Percentiles rank a stretch among this genome's conserved stretches.
Conservation (phyloP, 2,888 invertebrate genomes). For the Macrosiphum euphorbiae region DNA sequence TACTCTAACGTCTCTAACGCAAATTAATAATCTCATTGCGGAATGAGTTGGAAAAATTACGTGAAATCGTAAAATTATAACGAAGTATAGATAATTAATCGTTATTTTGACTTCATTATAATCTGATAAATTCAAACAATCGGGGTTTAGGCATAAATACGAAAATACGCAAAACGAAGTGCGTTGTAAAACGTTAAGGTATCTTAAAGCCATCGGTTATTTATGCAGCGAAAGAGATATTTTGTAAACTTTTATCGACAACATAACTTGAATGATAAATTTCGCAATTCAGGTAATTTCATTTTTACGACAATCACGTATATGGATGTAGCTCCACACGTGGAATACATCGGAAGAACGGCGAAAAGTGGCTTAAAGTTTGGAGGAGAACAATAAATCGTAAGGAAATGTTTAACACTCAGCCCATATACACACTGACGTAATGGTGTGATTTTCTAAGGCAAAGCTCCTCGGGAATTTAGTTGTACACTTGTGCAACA, state of each 20-base stretch:
- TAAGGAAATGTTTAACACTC: slow-evolving; percentile 46
- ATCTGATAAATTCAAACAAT: neutral
- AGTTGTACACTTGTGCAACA: slow-evolving; percentile 38
- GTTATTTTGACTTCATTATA: neutral
- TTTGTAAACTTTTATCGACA: slow-evolving; percentile 53
- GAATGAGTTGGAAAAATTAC: neutral
- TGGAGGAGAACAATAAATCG: slow-evolving; percentile 51
- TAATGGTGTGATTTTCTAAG: slow-evolving; percentile 56
- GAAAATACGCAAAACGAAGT: neutral
- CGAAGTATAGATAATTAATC: neutral
- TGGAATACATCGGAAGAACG: neutral
- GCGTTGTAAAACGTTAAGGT: neutral
- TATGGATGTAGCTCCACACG: neutral
- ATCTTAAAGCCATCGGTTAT: neutral
- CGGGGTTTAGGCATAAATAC: neutral
- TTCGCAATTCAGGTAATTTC: slow-evolving; percentile 44
- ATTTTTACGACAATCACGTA: slow-evolving; percentile 47
- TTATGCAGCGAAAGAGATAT: neutral
- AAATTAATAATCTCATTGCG: neutral
- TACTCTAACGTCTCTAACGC: neutral
- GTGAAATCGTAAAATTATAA: neutral
- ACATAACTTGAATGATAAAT: slow-evolving; percentile 45
- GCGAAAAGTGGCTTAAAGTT: slow-evolving; percentile 40
- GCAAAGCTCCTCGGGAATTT: slow-evolving; percentile 30
- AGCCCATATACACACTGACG: slow-evolving; percentile 28